Evolutionary conservation across 92 coral and sea anemone genomes (phyloP), one percentile per base, ranked within the genome.

Genomic region (Paragorgia papillata): DNA sequence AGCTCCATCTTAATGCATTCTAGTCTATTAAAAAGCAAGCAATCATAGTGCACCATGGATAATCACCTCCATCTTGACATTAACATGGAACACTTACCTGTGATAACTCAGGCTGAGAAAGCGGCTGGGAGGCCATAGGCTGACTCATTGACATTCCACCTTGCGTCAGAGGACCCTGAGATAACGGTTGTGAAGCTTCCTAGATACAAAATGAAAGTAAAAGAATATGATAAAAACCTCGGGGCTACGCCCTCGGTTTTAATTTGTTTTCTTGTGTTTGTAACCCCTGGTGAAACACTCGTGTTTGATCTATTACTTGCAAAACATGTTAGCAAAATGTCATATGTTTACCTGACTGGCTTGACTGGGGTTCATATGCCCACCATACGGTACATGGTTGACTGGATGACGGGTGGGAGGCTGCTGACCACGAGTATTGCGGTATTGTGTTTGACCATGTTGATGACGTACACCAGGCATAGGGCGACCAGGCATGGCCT

Each of bases 81-180:
- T 19, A 22, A 12, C 8, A 14, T 46, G 21, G 14, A 19, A 39
- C 31, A 3, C 24, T 20, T 71, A 91, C 97, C 97, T 95, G 99
- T 26, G 99, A 95, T 46, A 95, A 88, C 76, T 95, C 99, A 9
- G 99, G 97, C 77, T 95, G 99, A 7, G 99, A 95, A n/a, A 95
- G 79, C 37, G 99, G 99, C 81, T 95, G 99, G 1, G 99, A 95
- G 15, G 96, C 99, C 86, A 95, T 88, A 31, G 99, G 99, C 73
- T 95, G 99, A 82, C 98, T 94, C 97, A 94, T 93, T 44, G 98
- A 94, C 86, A 94, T 91, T 14, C 99, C 99, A 22, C 99, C 99
- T 75, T 95, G 99, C 27, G 99, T 95, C 50, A 95, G 81, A 9
- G 99, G 99, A 68, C 99, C 99, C 76, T 95, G 99, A 28, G 99